Conservation (phyloP, 2,113 vertebrate genomes). For the Microcebus ravelobensis region DNA sequence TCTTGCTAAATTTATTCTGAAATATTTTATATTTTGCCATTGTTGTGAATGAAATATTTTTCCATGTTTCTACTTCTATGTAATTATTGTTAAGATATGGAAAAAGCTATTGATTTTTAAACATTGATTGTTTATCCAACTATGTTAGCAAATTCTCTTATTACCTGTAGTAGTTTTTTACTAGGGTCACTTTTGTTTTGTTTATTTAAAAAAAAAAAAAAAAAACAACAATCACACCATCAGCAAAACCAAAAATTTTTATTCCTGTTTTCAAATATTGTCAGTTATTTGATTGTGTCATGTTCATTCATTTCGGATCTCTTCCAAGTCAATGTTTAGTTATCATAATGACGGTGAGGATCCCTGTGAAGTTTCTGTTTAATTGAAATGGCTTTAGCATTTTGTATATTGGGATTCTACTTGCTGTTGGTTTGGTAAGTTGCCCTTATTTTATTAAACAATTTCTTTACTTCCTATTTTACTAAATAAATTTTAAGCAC, state of each 20-base stretch:
- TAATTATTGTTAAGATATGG: background rate
- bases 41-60: background rate
- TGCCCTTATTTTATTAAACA: background rate
- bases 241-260: background rate
- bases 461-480: slow-evolving; percentile 29
- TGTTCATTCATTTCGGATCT: background rate
- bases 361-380: background rate
- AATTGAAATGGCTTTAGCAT: background rate
- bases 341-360: background rate
- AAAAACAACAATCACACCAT: background rate
- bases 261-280: background rate
- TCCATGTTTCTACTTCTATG: background rate
- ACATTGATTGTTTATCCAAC: background rate
- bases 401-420: background rate
- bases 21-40: background rate
- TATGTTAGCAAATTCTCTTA: background rate
- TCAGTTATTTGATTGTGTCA: background rate
- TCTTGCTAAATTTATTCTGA: background rate
- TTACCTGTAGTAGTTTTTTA: background rate
- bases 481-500: background rate
- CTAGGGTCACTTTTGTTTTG: background rate
- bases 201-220: background rate
- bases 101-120: background rate
- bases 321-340: background rate
- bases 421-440: background rate